Evolutionary conservation across 2,113 vertebrate genomes (phyloP), one percentile per base, ranked within the genome.

Genomic region (Muntiacus reevesi): DNA sequence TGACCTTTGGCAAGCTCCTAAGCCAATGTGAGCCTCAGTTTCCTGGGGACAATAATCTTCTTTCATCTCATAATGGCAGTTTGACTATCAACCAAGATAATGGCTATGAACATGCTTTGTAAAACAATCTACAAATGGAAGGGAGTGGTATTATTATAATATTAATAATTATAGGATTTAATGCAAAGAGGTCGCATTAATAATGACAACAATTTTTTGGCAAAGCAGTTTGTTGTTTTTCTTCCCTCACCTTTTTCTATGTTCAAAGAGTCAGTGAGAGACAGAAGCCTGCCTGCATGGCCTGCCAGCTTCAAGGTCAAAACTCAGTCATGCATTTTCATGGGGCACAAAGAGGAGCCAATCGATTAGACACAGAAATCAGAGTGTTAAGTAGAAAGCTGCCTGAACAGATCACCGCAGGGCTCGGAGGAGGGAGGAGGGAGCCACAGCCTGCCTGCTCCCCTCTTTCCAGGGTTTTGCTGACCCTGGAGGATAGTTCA

Each of bases 271-370:
- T 59, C 59, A 47, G 71, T 67, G 47, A 97, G 87, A 97, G 94
- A 78, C 92, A 97, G 93, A 95, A 91, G 93, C 78, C 92, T 93
- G 60, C 83, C 92, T 93, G 60, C 83, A 13, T 33, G 86, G 71
- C 95, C 89, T 91, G 71, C 91, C 92, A 89, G 57, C 96, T 94
- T 95, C 95, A 98, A 98, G 98, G 96, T 98, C 94, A 98, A 98
- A 88, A 82, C 93, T 97, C 97, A 79, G 97, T 94, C 97, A 97
- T 17, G 76, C 92, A 81, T 93, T 92, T 87, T 94, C 91, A 94
- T 0, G 5, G 94, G 84, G 87, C 87, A 89, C 82, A 40, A 50
- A 97, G 91, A 93, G 97, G 74, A 84, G 93, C 79, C 88, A 95
- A 98, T 98, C 30, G 25, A 97, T 97, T 97, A 54, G 95, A 97